These are phyloP conservation scores for Nilaparvata lugens DNA, from an alignment of 1,140 invertebrate species.

Conservation along the genomic window DNA sequence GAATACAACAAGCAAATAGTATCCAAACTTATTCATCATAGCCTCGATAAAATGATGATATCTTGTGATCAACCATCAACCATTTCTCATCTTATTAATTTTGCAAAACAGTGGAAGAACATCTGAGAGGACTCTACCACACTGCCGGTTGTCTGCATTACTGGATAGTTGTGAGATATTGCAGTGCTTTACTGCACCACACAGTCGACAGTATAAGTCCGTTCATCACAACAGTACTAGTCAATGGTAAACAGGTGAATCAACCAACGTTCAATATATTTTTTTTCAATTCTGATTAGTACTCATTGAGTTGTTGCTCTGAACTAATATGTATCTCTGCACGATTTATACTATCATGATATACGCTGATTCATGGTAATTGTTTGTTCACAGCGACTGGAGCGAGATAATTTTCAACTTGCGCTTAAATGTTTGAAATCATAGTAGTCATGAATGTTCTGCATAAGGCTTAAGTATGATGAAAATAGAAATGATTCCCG, in stretches of 20 bases:
- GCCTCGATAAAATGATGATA: no score
- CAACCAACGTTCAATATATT: neutral
- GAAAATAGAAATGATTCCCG: no score
- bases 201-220: constrained; percentile 97
- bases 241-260: constrained; percentile 89
- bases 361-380: no score
- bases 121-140: constrained; percentile 71
- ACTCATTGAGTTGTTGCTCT: neutral
- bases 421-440: no score
- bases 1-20: no score
- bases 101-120: constrained; percentile 50
- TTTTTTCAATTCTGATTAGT: neutral
- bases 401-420: no score
- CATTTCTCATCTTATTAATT: neutral
- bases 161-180: constrained; percentile 92
- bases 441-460: no score
- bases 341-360: neutral
- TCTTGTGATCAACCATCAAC: no score
- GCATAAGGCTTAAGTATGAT: no score
- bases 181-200: constrained; percentile 83
- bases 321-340: no score
- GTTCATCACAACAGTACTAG: constrained; percentile 92
- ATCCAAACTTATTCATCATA: no score
- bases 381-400: no score
- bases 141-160: constrained; percentile 77